A percentile compares a stretch with the other conserved stretches of the same genome.
Conservation (phyloP, 2,113 vertebrate genomes). For the Gasterosteus nipponicus region DNA sequence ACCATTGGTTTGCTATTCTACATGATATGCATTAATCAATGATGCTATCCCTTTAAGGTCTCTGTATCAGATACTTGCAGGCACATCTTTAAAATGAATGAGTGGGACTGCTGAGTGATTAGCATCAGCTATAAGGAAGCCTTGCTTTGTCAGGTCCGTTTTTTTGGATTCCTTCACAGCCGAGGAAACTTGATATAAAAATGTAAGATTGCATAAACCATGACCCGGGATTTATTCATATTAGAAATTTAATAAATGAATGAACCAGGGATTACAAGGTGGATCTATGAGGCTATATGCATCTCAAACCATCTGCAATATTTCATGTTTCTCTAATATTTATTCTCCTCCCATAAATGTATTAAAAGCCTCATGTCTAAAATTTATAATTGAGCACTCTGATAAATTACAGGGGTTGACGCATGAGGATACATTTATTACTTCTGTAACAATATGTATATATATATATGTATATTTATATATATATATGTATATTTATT, state of each 20-base stretch:
- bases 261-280: neutral
- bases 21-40: neutral
- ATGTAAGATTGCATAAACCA: neutral
- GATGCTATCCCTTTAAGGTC: neutral
- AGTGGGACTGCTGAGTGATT: neutral
- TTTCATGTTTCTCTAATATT: neutral
- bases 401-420: neutral
- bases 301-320: neutral
- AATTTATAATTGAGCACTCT: neutral
- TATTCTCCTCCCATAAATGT: neutral
- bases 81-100: neutral
- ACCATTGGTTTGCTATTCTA: neutral
- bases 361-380: neutral
- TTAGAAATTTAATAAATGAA: neutral
- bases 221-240: neutral
- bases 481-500: no score
- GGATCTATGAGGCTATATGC: neutral
- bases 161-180: neutral
- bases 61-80: no score
- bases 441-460: no score
- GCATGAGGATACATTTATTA: neutral
- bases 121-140: no score
- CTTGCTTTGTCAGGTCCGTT: neutral
- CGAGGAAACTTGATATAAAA: neutral
- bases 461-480: no score